Evolutionary conservation across 1,140 invertebrate species (phyloP).

Genomic region (Plectus sambesii): DNA sequence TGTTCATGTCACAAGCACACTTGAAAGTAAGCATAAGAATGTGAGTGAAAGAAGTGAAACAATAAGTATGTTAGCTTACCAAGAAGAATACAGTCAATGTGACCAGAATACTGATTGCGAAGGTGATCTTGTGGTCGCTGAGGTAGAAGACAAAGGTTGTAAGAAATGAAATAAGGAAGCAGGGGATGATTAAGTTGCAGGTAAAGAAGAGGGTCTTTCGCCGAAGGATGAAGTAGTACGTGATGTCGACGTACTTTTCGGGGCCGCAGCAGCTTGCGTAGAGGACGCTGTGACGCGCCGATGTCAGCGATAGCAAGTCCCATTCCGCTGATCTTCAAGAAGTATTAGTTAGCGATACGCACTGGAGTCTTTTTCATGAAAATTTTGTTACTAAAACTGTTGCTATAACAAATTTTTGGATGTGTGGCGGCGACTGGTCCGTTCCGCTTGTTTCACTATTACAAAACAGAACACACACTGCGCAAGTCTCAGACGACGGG

Average conservation of each 20-base stretch:
- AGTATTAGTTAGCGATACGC: background rate
- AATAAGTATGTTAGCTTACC: too few species aligned
- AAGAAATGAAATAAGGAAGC: constrained; percentile 88
- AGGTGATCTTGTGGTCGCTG: constrained; percentile 91
- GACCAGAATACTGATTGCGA: constrained; percentile 96
- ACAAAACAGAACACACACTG: too few species aligned
- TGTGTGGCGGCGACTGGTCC: too few species aligned
- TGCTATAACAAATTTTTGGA: background rate
- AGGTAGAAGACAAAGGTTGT: constrained; percentile 95
- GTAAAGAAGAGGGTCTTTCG: constrained; percentile 86
- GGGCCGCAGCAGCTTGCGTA: constrained; percentile 44
- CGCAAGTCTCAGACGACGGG: too few species aligned
- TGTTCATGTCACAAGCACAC: too few species aligned
- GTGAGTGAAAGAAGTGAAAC: constrained; percentile 2
- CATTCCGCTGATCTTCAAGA: constrained; percentile 69
- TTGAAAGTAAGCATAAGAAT: background rate
- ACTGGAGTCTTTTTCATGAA: background rate
- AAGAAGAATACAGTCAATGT: constrained; percentile 99
- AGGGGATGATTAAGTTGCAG: constrained; percentile 89
- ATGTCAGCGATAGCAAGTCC: constrained; percentile 66
- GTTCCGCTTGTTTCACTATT: too few species aligned
- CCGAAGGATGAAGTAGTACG: constrained; percentile 91
- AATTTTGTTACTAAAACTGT: too few species aligned
- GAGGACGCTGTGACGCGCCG: constrained; percentile 38
- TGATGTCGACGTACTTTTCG: constrained; percentile 92